Evolutionary conservation across 2,888 invertebrate species (phyloP).

Genomic region (Thymelicus sylvestris): DNA sequence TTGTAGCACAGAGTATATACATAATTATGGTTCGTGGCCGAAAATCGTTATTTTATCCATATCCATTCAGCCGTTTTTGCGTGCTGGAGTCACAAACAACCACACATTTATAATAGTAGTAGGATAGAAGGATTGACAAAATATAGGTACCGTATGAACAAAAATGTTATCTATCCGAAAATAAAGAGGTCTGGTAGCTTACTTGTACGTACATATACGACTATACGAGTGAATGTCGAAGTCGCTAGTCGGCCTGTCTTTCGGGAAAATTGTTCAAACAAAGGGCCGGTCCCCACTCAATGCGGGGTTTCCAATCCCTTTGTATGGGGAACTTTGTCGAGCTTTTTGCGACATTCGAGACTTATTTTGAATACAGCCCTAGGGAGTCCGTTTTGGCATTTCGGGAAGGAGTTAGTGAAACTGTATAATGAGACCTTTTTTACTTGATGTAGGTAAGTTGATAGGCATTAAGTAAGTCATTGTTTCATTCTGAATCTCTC

Average conservation of each 20-base stretch:
- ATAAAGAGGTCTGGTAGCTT: no score
- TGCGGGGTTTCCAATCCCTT: neutral
- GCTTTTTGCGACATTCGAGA: constrained; percentile 4
- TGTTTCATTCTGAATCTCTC: no score
- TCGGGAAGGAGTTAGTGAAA: neutral
- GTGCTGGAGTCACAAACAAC: no score
- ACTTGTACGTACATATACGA: neutral
- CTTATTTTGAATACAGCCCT: neutral
- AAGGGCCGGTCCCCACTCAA: constrained; percentile 3
- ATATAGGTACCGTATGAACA: no score
- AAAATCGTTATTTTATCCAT: no score
- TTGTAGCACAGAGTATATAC: no score
- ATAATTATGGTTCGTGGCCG: no score
- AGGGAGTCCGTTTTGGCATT: neutral
- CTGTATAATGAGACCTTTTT: neutral
- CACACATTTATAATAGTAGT: no score
- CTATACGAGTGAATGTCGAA: neutral
- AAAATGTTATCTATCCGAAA: no score
- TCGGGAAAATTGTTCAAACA: constrained; percentile 10
- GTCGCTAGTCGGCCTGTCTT: neutral
- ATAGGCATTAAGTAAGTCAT: no score
- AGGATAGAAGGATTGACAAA: no score
- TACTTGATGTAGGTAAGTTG: neutral
- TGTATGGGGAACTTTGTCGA: neutral
- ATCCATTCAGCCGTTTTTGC: no score